A percentile compares a stretch with the other conserved stretches of the same genome.
Evolutionary conservation across 2,888 invertebrate species (phyloP).

Genomic region (Hermaeophaga mercurialis): DNA sequence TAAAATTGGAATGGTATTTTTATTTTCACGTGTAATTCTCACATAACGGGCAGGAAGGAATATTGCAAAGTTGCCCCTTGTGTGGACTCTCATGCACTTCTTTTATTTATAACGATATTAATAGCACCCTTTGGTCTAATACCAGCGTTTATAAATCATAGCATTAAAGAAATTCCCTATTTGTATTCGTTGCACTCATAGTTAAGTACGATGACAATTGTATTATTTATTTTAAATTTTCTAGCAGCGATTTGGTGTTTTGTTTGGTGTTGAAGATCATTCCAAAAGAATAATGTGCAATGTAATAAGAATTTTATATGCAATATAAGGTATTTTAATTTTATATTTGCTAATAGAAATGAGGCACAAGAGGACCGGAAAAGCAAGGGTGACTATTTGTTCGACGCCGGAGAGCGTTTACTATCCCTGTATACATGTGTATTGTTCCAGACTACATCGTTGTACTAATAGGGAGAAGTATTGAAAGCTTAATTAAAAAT

Average conservation of each 20-base stretch:
- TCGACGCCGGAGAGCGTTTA: too few species aligned
- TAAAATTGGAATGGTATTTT: background rate
- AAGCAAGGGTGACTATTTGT: too few species aligned
- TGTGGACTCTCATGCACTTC: background rate
- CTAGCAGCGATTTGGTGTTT: background rate
- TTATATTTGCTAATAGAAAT: background rate
- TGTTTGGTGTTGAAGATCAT: background rate
- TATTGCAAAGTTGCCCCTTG: background rate
- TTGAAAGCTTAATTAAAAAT: too few species aligned
- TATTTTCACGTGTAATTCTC: slow-evolving; percentile 4
- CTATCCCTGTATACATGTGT: too few species aligned
- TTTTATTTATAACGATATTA: background rate
- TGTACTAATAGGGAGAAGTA: too few species aligned
- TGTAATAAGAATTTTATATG: background rate
- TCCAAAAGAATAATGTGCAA: background rate
- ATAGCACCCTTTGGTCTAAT: background rate
- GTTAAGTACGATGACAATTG: background rate
- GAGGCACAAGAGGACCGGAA: background rate
- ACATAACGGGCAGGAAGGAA: background rate
- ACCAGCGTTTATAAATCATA: background rate
- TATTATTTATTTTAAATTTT: slow-evolving; percentile 2
- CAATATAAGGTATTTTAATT: background rate
- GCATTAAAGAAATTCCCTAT: background rate
- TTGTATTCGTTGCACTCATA: slow-evolving; percentile 5
- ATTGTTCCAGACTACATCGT: too few species aligned